Percentiles rank a stretch among this genome's conserved stretches.
phyloP scores from a whole-genome alignment of 2,888 invertebrate genomes.

The Sympetrum striolatum region DNA sequence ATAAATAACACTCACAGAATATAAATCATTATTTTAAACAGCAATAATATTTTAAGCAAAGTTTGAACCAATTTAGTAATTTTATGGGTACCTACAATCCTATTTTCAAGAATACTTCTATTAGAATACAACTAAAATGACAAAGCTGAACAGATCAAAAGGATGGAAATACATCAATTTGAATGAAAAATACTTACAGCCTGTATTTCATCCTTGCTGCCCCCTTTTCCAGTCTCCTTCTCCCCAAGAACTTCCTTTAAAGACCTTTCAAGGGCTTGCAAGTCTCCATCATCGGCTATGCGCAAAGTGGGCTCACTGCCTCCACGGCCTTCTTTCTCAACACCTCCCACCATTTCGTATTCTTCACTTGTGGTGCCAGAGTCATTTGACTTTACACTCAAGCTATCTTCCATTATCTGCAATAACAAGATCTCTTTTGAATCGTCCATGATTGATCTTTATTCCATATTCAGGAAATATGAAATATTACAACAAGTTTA shows the following conservation, averaged over 20 bases:
- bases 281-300: slow-evolving; percentile 40
- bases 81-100: too few species aligned
- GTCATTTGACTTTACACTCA: slow-evolving; percentile 43
- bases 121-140: too few species aligned
- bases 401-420: slow-evolving; percentile 43
- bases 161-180: too few species aligned
- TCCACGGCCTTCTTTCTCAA: slow-evolving; percentile 6
- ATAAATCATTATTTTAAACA: too few species aligned
- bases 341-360: slow-evolving; percentile 27
- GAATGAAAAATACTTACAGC: neutral
- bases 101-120: too few species aligned
- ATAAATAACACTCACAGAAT: too few species aligned
- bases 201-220: slow-evolving; percentile 8
- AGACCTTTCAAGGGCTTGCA: slow-evolving; percentile 17
- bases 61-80: too few species aligned
- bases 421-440: neutral
- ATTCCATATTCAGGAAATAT: too few species aligned
- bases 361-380: slow-evolving; percentile 40
- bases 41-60: too few species aligned
- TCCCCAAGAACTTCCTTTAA: slow-evolving; percentile 35
- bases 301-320: slow-evolving; percentile 25
- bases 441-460: too few species aligned
- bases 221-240: neutral
- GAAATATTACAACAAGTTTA: too few species aligned
- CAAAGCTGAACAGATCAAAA: too few species aligned